Conservation (phyloP, 2,888 invertebrate species). For the Tachina fera region DNA sequence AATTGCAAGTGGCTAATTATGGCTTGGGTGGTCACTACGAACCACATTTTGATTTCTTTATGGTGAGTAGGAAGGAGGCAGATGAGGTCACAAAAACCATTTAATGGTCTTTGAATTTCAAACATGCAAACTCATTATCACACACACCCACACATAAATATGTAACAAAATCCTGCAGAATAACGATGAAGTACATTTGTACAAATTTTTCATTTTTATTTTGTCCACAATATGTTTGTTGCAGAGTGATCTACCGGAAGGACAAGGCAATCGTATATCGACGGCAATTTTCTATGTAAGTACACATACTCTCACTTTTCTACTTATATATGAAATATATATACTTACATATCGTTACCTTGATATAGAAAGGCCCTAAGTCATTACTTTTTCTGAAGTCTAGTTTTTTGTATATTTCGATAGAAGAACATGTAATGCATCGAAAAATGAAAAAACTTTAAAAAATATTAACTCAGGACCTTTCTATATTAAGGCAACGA, state of each 20-base stretch:
- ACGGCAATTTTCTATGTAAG: conserved; percentile 98
- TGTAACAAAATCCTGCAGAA: not conserved
- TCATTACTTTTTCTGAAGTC: no score
- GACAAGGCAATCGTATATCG: conserved; percentile 96
- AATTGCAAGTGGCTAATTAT: conserved; percentile 98
- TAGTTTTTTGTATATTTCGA: no score
- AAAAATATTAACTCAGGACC: not conserved
- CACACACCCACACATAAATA: not conserved
- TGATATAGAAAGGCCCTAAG: no score
- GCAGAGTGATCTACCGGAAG: conserved; percentile 75
- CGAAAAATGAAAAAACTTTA: not conserved
- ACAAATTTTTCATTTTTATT: conserved; percentile 9
- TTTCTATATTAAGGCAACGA: no score
- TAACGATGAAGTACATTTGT: not conserved
- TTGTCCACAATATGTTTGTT: conserved; percentile 8
- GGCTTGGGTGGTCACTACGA: conserved; percentile 99
- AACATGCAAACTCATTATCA: conserved; percentile 4
- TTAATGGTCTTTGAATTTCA: conserved; percentile 15
- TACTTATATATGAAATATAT: not conserved
- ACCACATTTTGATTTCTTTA: conserved; percentile 94
- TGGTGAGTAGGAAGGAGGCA: conserved; percentile 58
- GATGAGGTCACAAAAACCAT: not conserved
- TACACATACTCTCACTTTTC: conserved; percentile 75
- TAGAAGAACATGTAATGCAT: no score
- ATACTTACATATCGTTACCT: not conserved